Base-by-base conservation (phyloP, 2,113 vertebrate species). In the Pelvicachromis taeniatus region DNA sequence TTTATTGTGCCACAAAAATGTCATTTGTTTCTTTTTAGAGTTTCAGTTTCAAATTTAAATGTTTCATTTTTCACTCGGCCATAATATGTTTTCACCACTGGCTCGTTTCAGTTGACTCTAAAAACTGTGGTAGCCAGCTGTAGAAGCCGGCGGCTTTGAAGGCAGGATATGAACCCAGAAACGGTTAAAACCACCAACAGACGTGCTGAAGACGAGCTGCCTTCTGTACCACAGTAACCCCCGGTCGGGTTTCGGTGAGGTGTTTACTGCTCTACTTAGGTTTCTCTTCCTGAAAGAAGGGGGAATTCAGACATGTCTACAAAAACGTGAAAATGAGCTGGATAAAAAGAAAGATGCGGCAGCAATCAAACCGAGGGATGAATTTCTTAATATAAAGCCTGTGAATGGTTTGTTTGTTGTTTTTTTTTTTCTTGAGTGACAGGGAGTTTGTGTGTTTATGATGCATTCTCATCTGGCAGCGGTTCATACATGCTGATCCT, bases 121-220 rank as follows among this genome's bases (percentile, higher is more conserved):
- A 26, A 45, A 42, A 0, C 14, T 55, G n/a, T 33, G 29, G 40
- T 48, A 1, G 19, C 31, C n/a, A 14, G 42, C 10, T 70, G 13
- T n/a, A 45, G 58, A 2, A 11, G 21, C 11, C 55, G 2, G 70
- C 13, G 84, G 52, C n/a, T 80, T 79, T 79, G 35, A 14, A 5
- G 70, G 77, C 78, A 11, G 91, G 89, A 92, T 89, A 42, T 84
- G 53, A 81, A 88, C 3, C 14, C 7, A 23, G 4, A 6, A 68
- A 52, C 61, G 16, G 83, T 80, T 86, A 45, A 42, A 87, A 80
- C 87, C 84, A 81, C 92, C 3, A 87, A 87, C 87, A 81, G 73
- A 48, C 33, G 4, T 0, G 26, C 11, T 1, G 29, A 82, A 68
- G 73, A 50, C 58, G 5, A 53, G 61, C 12, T 53, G n/a, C 35